phyloP scores from a whole-genome alignment of 2,797 vertebrate genomes.

The Masticophis lateralis region DNA sequence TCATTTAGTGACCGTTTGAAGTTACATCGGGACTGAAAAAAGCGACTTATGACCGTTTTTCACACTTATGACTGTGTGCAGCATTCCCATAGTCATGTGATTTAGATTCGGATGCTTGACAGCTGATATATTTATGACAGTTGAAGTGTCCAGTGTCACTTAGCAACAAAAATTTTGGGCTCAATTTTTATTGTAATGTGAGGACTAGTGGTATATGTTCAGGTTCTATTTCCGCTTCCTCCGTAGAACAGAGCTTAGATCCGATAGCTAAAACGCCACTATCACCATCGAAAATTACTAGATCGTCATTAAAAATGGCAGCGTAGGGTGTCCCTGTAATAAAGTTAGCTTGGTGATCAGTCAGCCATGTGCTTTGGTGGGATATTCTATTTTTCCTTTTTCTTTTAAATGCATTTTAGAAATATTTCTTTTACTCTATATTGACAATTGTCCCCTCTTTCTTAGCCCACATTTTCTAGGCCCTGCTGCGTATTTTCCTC shows the following conservation, averaged over 20 bases:
- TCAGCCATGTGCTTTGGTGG: background rate
- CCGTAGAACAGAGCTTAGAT: background rate
- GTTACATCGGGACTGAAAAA: no score
- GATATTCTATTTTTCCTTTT: background rate
- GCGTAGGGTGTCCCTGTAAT: background rate
- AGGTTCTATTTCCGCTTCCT: background rate
- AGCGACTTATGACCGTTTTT: no score
- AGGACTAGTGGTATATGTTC: background rate
- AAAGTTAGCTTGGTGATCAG: background rate
- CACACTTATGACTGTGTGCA: no score
- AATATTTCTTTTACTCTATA: background rate
- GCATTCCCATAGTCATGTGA: no score
- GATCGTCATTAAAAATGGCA: background rate
- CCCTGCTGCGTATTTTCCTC: background rate
- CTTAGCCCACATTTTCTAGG: background rate
- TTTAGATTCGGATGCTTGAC: no score
- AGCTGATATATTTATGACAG: no score
- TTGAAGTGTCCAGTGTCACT: no score
- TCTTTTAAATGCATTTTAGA: background rate
- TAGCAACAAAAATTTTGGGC: no score
- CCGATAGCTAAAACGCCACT: background rate
- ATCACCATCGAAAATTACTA: background rate
- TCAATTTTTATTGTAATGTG: no score
- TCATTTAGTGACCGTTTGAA: no score
- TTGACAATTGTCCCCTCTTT: background rate